A percentile compares a stretch with the other conserved stretches of the same genome.
These are phyloP conservation scores for Macrosiphum euphorbiae DNA, from an alignment of 2,888 invertebrate genomes.

Conservation along the genomic window DNA sequence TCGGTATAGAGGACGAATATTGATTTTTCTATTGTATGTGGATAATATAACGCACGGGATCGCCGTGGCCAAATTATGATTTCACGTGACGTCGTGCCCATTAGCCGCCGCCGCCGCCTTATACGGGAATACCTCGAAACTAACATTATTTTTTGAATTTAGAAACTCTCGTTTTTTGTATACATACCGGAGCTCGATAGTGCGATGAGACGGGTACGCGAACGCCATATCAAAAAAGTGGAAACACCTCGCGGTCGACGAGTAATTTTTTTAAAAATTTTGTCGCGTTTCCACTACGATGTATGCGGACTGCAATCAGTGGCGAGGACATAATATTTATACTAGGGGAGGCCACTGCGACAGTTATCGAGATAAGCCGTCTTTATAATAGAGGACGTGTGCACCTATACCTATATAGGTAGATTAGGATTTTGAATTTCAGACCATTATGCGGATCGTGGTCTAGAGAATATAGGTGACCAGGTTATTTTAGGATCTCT, in stretches of 20 bases:
- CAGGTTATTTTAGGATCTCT: background rate
- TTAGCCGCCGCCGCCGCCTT: background rate
- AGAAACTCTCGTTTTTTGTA: background rate
- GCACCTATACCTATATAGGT: background rate
- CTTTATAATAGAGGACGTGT: background rate
- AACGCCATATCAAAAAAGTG: background rate
- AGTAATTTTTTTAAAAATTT: background rate
- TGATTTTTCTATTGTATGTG: background rate
- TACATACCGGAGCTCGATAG: background rate
- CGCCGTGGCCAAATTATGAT: constrained; percentile 5
- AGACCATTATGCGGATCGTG: background rate
- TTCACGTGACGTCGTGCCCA: constrained; percentile 1
- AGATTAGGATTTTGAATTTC: background rate
- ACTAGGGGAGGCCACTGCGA: background rate
- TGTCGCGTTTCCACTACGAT: background rate
- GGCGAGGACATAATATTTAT: no score
- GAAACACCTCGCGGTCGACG: background rate
- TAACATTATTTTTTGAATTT: background rate
- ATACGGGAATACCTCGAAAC: background rate
- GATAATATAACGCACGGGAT: background rate
- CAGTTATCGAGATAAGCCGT: background rate
- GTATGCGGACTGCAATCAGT: no score
- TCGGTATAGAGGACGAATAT: background rate
- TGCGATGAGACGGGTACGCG: background rate
- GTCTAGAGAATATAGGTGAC: background rate